Base-by-base conservation (phyloP, 2,888 invertebrate genomes). In the Meiosimyza decipiens region DNA sequence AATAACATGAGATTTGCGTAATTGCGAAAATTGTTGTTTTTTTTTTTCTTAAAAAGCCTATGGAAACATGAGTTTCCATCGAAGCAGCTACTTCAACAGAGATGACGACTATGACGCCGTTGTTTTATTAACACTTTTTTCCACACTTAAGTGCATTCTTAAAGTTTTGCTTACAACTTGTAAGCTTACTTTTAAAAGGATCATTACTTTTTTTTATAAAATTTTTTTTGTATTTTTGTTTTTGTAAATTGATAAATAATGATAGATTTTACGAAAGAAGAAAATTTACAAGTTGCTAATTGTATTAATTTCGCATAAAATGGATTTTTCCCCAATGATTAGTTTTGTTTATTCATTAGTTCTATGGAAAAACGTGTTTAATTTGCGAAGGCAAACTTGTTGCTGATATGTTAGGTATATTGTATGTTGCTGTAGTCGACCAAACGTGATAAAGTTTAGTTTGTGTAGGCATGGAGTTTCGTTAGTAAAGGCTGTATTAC, bases 311-410 rank as follows among this genome's bases (percentile, higher is more conserved):
- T 80, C 76, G 75, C 75, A 77, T 74, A 77, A 78, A 79, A 79
- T 78, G 77, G 78, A 54, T 63, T 70, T 63, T 51, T 51, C 33
- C 18, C 47, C 63, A 62, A 13, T 40, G 70, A 70, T 64, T 51
- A 52, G 66, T 59, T 52, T 77, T 72, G 82, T 80, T 81, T 84
- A 84, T 84, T 84, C 84, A 83, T 84, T 84, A 83, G 82, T 81
- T 84, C 83, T 80, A 77, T 79, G 75, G 83, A 83, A 84, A 84
- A 84, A 83, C 84, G 84, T 84, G 84, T 84, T 84, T 83, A 83
- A 84, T 84, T 84, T 84, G 84, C 83, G 84, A 83, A 40, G 40
- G 9, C 84, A 84, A 84, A 83, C 81, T 77, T 76, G 77, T 73
- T 73, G 70, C 73, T 75, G 71, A 28, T 28, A 28, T 2, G 3